Percentiles rank a stretch among this genome's conserved stretches.
phyloP scores from a whole-genome alignment of 2,113 vertebrate genomes.

The Pteropus alecto region DNA sequence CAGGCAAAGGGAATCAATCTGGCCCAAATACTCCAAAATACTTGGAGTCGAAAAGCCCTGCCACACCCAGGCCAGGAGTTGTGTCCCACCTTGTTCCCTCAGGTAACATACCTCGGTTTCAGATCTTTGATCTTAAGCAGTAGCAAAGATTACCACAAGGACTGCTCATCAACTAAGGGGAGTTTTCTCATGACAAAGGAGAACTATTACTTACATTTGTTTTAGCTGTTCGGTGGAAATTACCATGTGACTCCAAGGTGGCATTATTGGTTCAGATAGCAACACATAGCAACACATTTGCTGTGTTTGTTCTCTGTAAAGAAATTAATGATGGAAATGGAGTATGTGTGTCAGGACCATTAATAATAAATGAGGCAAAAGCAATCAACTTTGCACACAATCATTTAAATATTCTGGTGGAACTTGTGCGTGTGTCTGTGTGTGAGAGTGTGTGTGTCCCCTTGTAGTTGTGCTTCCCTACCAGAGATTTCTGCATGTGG shows the following conservation, averaged over 20 bases:
- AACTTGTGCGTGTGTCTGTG: not conserved
- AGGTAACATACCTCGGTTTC: not conserved
- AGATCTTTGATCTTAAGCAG: not conserved
- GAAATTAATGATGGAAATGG: not conserved
- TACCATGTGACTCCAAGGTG: not conserved
- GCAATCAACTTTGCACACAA: not conserved
- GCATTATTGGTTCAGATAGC: not conserved
- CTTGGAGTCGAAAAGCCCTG: rapidly evolving
- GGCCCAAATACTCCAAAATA: rapidly evolving
- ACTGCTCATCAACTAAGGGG: not conserved
- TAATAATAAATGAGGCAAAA: not conserved
- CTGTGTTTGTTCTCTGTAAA: not conserved
- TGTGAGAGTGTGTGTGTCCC: not conserved
- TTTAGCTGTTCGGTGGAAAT: not conserved
- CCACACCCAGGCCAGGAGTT: no score
- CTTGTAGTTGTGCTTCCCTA: not conserved
- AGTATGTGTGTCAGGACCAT: not conserved
- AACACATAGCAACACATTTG: not conserved
- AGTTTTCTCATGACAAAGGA: not conserved
- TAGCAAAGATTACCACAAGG: not conserved
- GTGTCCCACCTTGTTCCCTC: not conserved
- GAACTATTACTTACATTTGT: not conserved
- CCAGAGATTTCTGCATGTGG: not conserved
- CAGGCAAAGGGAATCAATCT: not conserved
- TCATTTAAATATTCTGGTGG: not conserved